These are phyloP conservation scores for Agelastica alni DNA, from an alignment of 2,888 invertebrate species.

Conservation along the genomic window DNA sequence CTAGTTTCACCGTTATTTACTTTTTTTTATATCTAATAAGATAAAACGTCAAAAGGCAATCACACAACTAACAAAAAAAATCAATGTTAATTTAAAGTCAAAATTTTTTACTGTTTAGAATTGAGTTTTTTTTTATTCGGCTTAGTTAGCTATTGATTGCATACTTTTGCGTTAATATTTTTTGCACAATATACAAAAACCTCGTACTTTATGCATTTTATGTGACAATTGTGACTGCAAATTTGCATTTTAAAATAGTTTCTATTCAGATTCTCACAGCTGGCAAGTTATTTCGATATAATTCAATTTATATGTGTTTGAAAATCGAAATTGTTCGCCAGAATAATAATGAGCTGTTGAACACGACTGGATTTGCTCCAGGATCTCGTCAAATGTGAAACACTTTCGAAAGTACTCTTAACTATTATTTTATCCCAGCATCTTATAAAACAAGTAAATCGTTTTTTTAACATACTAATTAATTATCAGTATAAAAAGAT, in stretches of 20 bases:
- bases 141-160: too few relatives aligned
- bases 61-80: too few relatives aligned
- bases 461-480: too few relatives aligned
- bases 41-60: too few relatives aligned
- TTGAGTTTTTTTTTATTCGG: too few relatives aligned
- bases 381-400: background rate
- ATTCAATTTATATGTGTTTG: conserved; percentile 44
- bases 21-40: too few relatives aligned
- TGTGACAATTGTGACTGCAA: conserved; percentile 36
- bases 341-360: conserved; percentile 40
- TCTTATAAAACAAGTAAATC: too few relatives aligned
- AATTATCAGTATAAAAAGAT: too few relatives aligned
- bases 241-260: conserved; percentile 45
- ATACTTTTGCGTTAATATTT: conserved; percentile 1
- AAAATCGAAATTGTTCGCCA: conserved; percentile 39
- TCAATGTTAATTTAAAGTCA: too few relatives aligned
- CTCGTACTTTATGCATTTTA: conserved; percentile 40
- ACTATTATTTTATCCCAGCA: too few relatives aligned
- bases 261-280: conserved; percentile 41
- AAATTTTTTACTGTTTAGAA: too few relatives aligned
- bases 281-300: conserved; percentile 43
- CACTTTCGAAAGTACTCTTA: background rate
- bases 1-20: too few relatives aligned
- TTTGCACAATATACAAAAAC: conserved; percentile 29
- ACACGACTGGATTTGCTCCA: conserved; percentile 25